Conservation (phyloP, 2,113 vertebrate genomes). For the Recurvirostra avosetta region DNA sequence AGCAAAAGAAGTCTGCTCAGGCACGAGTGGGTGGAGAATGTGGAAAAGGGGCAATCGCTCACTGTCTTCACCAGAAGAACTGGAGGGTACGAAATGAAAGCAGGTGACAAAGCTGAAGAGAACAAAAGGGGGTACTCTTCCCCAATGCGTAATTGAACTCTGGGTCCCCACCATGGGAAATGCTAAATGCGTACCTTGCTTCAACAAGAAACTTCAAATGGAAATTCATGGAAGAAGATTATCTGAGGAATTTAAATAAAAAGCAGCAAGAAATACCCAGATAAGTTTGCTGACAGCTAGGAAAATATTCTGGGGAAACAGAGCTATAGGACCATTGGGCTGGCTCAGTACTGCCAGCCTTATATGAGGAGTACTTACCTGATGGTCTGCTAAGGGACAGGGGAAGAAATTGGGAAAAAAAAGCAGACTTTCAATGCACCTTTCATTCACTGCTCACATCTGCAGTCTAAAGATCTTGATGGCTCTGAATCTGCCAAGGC, state of each 20-base stretch:
- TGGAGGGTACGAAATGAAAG: background rate
- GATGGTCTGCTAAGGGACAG: background rate
- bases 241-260: background rate
- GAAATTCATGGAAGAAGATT: background rate
- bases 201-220: background rate
- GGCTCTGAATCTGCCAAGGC: background rate
- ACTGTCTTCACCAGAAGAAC: background rate
- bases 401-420: background rate
- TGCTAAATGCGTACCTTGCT: background rate
- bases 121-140: background rate
- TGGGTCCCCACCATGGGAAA: background rate
- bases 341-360: background rate
- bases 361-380: background rate
- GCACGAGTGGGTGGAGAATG: background rate
- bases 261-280: background rate
- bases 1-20: background rate
- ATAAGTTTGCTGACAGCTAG: background rate
- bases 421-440: background rate
- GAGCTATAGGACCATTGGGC: background rate
- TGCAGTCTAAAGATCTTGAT: background rate
- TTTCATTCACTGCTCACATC: background rate
- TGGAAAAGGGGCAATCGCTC: background rate
- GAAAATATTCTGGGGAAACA: background rate
- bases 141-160: accelerated
- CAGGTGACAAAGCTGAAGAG: background rate